These are phyloP conservation scores for Diorhabda carinulata DNA, from an alignment of 1,140 invertebrate genomes.

Conservation along the genomic window DNA sequence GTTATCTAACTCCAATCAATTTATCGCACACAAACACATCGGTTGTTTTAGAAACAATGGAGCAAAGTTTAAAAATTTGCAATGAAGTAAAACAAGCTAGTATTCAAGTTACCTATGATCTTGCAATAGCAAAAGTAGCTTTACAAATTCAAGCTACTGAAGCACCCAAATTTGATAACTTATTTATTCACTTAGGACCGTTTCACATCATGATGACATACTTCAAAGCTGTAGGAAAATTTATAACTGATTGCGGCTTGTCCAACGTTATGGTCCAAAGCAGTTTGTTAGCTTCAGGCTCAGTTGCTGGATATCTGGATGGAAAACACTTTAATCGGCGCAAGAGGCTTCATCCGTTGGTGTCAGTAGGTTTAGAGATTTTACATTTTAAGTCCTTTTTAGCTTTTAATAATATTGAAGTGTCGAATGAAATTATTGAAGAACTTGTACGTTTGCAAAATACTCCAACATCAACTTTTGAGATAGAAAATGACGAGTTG, in stretches of 20 bases:
- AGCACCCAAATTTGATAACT: no score
- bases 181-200: no score
- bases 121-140: constrained; percentile 21
- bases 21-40: constrained; percentile 37
- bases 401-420: constrained; percentile 5
- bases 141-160: no score
- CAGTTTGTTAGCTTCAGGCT: constrained; percentile 40
- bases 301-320: constrained; percentile 38
- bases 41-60: constrained; percentile 33
- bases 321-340: constrained; percentile 38
- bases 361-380: constrained; percentile 36
- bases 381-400: constrained; percentile 30
- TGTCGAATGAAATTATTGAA: no score
- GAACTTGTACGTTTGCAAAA: no score
- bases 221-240: constrained; percentile 32
- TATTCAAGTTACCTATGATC: constrained; percentile 39
- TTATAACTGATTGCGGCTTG: constrained; percentile 42
- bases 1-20: constrained; percentile 42
- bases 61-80: constrained; percentile 35
- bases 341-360: constrained; percentile 35
- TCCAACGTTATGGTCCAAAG: constrained; percentile 41
- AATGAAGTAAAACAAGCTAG: constrained; percentile 37
- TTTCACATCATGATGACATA: no score
- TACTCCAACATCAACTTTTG: no score
- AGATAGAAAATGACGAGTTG: no score